Evolutionary conservation across 53 echinoderm and acorn worm genomes (phyloP), one percentile per base, ranked within the genome.

Genomic region (Holothuria leucospilota): DNA sequence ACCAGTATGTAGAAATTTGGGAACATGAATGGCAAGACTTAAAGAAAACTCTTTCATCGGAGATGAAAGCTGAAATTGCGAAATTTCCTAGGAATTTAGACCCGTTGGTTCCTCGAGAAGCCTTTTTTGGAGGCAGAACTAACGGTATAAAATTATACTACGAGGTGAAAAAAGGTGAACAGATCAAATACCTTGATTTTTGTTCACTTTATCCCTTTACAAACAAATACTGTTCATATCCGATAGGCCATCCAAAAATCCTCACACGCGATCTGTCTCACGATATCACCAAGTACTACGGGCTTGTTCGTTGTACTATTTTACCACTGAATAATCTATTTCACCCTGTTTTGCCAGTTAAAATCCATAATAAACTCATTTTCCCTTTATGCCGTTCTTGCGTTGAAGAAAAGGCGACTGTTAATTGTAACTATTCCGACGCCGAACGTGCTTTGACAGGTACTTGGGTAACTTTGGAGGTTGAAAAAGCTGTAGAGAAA

Each of bases 171-270:
- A 18, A 29, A 74, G 73, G 58, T 20, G 91, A 93, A 66, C 58
- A 82, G n/a, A 90, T 92, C 39, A 62, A 77, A 14, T 94, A 94
- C 73, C 69, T 89, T 0, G 92, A 95, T 21, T 91, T 88, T 68
- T 85, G n/a, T n/a, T n/a, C n/a, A n/a, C n/a, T n/a, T n/a, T n/a
- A n/a, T n/a, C n/a, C n/a, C n/a, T n/a, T n/a, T n/a, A n/a, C n/a
- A n/a, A n/a, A n/a, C n/a, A n/a, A n/a, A n/a, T n/a, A n/a, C n/a
- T n/a, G n/a, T n/a, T n/a, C n/a, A n/a, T n/a, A n/a, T n/a, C n/a
- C n/a, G n/a, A n/a, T n/a, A n/a, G n/a, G n/a, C n/a, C n/a, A 73
- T 53, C 88, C 90, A 8, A 81, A 14, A 12, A 77, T 93, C 26
- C 63, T 87, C 16, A 87, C 87, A n/a, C n/a, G n/a, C n/a, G n/a